These are phyloP conservation scores for Carcinoscorpius rotundicauda DNA, from an alignment of 1,140 invertebrate species.

Conservation along the genomic window DNA sequence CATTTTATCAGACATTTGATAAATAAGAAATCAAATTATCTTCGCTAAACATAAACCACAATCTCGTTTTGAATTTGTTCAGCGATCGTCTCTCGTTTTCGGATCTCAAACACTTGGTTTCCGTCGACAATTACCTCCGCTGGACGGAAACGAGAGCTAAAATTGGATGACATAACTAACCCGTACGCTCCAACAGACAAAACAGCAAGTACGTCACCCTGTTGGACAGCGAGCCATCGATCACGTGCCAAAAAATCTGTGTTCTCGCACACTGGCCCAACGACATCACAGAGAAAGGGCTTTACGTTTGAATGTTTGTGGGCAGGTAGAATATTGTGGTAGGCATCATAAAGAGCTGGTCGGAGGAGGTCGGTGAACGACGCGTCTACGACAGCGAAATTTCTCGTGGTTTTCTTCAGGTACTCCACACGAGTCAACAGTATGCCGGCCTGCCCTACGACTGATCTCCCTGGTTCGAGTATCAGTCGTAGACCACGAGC, in stretches of 20 bases:
- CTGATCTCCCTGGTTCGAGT: conserved; percentile 34
- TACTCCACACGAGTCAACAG: conserved; percentile 33
- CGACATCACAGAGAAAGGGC: conserved; percentile 30
- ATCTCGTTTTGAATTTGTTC: no score
- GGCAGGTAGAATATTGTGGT: conserved; percentile 31
- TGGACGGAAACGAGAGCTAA: conserved; percentile 35
- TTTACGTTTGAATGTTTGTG: conserved; percentile 14
- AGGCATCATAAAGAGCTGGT: conserved; percentile 34
- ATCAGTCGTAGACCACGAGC: conserved; percentile 28
- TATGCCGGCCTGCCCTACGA: conserved; percentile 34
- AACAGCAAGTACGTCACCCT: conserved; percentile 30
- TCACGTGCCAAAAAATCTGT: conserved; percentile 36
- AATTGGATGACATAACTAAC: conserved; percentile 36
- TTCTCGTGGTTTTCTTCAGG: conserved; percentile 20
- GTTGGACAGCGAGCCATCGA: conserved; percentile 26
- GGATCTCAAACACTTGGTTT: conserved; percentile 24
- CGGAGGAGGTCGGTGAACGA: conserved; percentile 31
- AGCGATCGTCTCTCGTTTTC: conserved; percentile 26
- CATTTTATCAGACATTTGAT: no score
- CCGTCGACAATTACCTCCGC: conserved; percentile 34
- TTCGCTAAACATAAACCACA: no score
- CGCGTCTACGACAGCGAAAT: conserved; percentile 27
- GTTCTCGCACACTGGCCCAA: conserved; percentile 39
- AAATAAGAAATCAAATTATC: no score
- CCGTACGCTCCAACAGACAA: conserved; percentile 40